A percentile compares a stretch with the other conserved stretches of the same genome.
These are phyloP conservation scores for Chlorodrepanis virens DNA, from an alignment of 2,113 vertebrate genomes.

Conservation along the genomic window DNA sequence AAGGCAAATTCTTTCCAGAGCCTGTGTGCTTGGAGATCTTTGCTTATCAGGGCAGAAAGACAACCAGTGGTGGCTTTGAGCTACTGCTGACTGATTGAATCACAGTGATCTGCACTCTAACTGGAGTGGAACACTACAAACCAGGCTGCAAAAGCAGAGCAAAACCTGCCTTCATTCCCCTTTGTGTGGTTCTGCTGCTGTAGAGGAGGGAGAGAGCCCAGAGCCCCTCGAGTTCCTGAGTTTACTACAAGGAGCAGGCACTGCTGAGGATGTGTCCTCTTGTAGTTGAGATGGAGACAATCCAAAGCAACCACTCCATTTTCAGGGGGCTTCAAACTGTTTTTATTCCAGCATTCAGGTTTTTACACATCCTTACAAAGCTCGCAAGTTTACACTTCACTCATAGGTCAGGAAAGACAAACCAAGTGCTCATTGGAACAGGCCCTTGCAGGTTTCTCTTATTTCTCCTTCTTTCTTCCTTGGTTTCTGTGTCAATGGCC, in stretches of 20 bases:
- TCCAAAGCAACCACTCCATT: background rate
- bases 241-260: fast-evolving
- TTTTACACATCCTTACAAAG: background rate
- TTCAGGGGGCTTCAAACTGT: background rate
- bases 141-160: background rate
- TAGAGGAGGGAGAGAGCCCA: background rate
- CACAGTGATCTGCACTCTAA: slow-evolving; percentile 46
- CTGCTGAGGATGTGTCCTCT: background rate
- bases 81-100: slow-evolving; percentile 69
- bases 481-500: background rate
- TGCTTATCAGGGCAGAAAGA: slow-evolving; percentile 73
- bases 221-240: background rate
- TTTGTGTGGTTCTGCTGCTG: background rate
- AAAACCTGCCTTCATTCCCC: background rate
- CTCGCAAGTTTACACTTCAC: background rate
- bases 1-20: slow-evolving; percentile 36
- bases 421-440: background rate
- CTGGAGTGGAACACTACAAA: slow-evolving; percentile 54
- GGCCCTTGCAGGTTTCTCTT: background rate
- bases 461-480: background rate
- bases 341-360: background rate
- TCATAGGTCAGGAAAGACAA: background rate
- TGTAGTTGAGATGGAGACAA: background rate
- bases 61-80: slow-evolving; percentile 70
- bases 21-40: slow-evolving; percentile 23